Evolutionary conservation across 1,140 invertebrate species (phyloP).

Genomic region (Pectinophora gossypiella): DNA sequence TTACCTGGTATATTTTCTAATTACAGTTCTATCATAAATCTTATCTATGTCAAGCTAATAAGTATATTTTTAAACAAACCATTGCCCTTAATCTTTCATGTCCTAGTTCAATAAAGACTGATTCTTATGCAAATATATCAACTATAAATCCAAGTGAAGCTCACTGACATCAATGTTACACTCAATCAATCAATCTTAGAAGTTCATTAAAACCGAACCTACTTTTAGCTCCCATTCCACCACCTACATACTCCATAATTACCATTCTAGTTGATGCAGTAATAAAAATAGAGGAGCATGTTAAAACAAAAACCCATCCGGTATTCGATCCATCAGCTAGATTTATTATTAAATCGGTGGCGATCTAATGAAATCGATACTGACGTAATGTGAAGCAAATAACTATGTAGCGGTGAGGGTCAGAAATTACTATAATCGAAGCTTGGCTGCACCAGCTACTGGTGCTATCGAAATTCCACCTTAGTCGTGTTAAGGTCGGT

Average conservation of each 20-base stretch:
- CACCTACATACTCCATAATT: conserved; percentile 40
- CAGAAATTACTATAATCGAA: conserved; percentile 61
- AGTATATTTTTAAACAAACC: too few relatives aligned
- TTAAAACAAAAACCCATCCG: conserved; percentile 55
- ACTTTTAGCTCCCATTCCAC: background rate
- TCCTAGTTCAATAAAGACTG: too few relatives aligned
- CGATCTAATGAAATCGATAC: conserved; percentile 66
- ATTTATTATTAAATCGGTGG: conserved; percentile 51
- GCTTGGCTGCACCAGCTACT: conserved; percentile 35
- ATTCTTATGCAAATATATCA: background rate
- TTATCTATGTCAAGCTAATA: too few relatives aligned
- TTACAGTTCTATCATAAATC: too few relatives aligned
- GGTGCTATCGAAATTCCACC: conserved; percentile 26
- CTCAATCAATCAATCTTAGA: background rate
- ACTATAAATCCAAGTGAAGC: too few relatives aligned
- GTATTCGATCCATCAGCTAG: conserved; percentile 30
- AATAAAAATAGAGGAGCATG: background rate
- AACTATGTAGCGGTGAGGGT: conserved; percentile 25
- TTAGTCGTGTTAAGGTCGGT: background rate
- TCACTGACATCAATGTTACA: background rate
- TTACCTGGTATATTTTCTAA: too few relatives aligned
- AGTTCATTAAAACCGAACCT: background rate
- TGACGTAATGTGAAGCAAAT: conserved; percentile 46
- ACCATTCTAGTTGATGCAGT: conserved; percentile 41
- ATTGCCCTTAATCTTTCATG: too few relatives aligned